phyloP scores from a whole-genome alignment of 2,113 vertebrate species.

The Pycnonotus jocosus region DNA sequence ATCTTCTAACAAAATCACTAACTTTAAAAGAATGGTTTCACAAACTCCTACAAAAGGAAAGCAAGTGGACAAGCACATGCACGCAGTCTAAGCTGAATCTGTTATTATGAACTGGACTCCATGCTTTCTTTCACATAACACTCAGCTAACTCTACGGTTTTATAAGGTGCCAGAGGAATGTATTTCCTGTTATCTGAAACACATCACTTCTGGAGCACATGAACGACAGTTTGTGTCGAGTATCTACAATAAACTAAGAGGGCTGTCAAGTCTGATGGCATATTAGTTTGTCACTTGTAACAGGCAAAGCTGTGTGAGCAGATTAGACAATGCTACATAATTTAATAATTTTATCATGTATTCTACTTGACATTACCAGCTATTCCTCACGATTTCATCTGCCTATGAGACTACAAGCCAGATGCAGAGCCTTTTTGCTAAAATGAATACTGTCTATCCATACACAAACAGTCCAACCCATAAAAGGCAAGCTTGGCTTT shows the following conservation, averaged over 20 bases:
- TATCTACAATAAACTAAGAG: constrained; percentile 58
- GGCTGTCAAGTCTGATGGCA: constrained; percentile 52
- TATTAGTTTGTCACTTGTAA: constrained; percentile 67
- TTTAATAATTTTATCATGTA: constrained; percentile 67
- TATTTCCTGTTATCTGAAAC: constrained; percentile 52
- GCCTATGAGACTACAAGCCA: neutral
- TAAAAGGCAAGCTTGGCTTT: neutral
- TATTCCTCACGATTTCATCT: constrained; percentile 40
- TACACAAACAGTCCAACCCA: neutral
- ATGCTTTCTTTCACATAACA: neutral
- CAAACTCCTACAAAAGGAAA: neutral
- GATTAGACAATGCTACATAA: constrained; percentile 63
- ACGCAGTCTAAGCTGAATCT: neutral
- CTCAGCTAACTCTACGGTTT: neutral
- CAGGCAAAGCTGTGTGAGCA: constrained; percentile 51
- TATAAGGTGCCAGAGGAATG: constrained; percentile 32
- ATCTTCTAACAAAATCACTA: neutral
- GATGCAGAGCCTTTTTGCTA: neutral
- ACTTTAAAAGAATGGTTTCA: neutral
- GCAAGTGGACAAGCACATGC: neutral
- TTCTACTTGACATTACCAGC: constrained; percentile 55
- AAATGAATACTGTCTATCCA: neutral
- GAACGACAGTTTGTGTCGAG: constrained; percentile 42
- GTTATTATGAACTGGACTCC: neutral
- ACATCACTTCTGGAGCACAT: constrained; percentile 42